Percentiles rank a stretch among this genome's conserved stretches.
Evolutionary conservation across 1,140 invertebrate species (phyloP).

Genomic region (Scaptodrosophila lebanonensis): DNA sequence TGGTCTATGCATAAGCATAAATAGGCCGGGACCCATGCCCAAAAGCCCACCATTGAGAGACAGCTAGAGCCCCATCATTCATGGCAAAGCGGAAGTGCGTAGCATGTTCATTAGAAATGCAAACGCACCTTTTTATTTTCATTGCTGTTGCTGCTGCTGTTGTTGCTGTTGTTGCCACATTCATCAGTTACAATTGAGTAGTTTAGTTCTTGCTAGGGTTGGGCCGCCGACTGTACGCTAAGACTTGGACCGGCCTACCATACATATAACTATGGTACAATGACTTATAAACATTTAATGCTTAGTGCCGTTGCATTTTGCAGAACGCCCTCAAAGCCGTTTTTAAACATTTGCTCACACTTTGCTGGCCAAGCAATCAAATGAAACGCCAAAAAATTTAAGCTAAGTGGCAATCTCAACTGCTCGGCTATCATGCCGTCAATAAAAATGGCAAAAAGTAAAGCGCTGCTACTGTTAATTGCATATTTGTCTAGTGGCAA

Average conservation of each 20-base stretch:
- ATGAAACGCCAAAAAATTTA: no score
- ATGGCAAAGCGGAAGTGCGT: constrained; percentile 68
- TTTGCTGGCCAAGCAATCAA: no score
- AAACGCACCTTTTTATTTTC: constrained; percentile 63
- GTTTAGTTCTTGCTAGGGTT: constrained; percentile 25
- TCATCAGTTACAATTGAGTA: constrained; percentile 43
- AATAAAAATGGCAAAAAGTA: constrained; percentile 39
- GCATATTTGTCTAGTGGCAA: constrained; percentile 63
- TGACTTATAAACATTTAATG: no score
- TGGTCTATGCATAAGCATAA: no score
- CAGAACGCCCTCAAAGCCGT: no score
- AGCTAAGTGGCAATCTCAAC: no score
- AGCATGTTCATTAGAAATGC: constrained; percentile 75
- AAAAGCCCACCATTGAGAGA: background rate
- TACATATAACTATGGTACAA: no score
- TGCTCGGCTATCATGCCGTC: no score
- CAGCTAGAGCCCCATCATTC: constrained; percentile 49
- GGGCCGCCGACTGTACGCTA: constrained; percentile 5
- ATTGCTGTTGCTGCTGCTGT: background rate
- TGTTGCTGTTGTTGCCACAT: constrained; percentile 20
- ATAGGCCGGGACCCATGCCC: no score
- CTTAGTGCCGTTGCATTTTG: no score
- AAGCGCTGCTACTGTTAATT: constrained; percentile 56
- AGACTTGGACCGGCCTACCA: no score
- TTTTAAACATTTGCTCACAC: no score